Evolutionary conservation across 2,113 vertebrate genomes (phyloP).

Genomic region (Psephotus haematonotus): DNA sequence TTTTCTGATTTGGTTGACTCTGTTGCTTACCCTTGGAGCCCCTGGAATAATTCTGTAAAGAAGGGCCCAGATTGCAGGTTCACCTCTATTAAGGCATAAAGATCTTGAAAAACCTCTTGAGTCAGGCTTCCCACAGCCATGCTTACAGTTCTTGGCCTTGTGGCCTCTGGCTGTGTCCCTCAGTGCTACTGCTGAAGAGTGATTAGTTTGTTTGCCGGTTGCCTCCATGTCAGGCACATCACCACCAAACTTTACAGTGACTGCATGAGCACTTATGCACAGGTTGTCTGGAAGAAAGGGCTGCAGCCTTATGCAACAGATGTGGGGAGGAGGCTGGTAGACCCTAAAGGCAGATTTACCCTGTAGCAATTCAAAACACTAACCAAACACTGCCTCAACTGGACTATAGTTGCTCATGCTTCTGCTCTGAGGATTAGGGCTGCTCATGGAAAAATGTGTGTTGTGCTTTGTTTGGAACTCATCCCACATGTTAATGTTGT

Average conservation of each 20-base stretch:
- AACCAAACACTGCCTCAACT: neutral
- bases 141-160: neutral
- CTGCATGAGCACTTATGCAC: neutral
- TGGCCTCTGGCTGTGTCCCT: neutral
- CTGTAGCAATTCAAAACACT: neutral
- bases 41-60: neutral
- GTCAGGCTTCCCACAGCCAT: neutral
- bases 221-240: rapidly evolving
- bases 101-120: neutral
- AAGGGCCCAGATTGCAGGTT: neutral
- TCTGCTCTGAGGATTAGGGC: conserved; percentile 21
- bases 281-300: neutral
- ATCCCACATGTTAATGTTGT: neutral
- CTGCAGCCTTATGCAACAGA: neutral
- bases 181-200: neutral
- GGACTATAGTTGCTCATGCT: neutral
- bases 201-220: neutral
- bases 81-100: neutral
- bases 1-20: neutral
- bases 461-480: conserved; percentile 46
- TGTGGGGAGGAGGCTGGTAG: neutral
- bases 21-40: neutral
- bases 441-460: conserved; percentile 17
- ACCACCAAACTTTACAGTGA: neutral
- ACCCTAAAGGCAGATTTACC: neutral